Conservation (phyloP, 2,113 vertebrate genomes). For the Charina bottae region DNA sequence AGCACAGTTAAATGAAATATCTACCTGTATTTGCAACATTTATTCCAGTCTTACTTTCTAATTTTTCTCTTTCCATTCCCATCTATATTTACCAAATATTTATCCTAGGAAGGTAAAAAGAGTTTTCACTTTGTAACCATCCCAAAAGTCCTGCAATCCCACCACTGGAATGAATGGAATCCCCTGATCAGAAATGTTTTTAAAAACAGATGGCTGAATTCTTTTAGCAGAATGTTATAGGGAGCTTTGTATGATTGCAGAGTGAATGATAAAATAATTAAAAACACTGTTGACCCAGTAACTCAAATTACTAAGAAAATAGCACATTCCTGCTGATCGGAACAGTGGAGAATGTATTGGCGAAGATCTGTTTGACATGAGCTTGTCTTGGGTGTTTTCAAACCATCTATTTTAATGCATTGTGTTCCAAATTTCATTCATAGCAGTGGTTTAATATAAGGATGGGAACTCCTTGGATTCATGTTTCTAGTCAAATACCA, state of each 20-base stretch:
- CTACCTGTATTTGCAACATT: constrained; percentile 34
- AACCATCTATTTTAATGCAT: background rate
- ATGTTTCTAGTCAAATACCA: fast-evolving
- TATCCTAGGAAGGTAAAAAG: constrained; percentile 36
- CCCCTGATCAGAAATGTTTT: background rate
- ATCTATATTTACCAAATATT: constrained; percentile 59
- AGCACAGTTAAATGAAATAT: constrained; percentile 38
- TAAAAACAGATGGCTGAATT: constrained; percentile 21
- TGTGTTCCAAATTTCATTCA: background rate
- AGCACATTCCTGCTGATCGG: background rate
- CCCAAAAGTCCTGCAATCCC: constrained; percentile 30
- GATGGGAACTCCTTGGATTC: fast-evolving
- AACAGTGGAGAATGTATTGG: background rate
- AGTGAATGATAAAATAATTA: constrained; percentile 34
- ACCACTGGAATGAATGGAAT: constrained; percentile 66
- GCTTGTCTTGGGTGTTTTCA: background rate
- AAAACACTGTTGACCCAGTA: background rate
- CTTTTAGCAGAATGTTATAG: background rate
- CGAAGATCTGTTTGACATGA: constrained; percentile 4
- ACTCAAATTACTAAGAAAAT: constrained; percentile 6
- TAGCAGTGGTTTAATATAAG: background rate
- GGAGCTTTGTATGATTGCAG: background rate
- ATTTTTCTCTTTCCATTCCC: constrained; percentile 5
- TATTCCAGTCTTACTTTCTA: constrained; percentile 37
- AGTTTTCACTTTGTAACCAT: constrained; percentile 34